These are phyloP conservation scores for Stichodactyla mertensii DNA, from an alignment of 64 coral and sea anemone species.

Conservation along the genomic window DNA sequence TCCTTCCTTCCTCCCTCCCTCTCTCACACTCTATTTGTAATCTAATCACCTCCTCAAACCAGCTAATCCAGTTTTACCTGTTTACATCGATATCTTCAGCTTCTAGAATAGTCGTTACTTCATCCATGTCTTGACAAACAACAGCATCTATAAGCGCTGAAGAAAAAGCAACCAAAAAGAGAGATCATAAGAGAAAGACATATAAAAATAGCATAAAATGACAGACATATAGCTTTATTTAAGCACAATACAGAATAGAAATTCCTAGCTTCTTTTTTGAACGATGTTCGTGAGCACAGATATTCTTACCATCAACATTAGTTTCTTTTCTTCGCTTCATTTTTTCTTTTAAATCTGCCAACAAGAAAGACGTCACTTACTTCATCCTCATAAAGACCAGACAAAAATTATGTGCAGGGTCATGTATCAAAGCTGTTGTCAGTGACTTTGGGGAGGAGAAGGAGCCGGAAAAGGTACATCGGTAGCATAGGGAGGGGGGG, in stretches of 20 bases:
- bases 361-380: not conserved
- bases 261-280: too few species aligned
- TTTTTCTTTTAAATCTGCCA: constrained; percentile 38
- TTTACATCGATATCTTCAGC: constrained; percentile 82
- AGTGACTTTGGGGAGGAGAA: too few species aligned
- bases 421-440: too few species aligned
- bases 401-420: too few species aligned
- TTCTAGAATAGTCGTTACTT: constrained; percentile 72
- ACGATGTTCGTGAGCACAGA: not conserved
- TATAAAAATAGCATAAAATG: not conserved
- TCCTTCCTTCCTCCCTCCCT: not conserved
- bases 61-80: constrained; percentile 33
- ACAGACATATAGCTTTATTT: not conserved
- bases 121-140: constrained; percentile 67
- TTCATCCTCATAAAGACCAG: not conserved
- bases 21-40: not conserved
- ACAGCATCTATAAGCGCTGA: constrained; percentile 81
- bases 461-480: too few species aligned
- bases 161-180: not conserved
- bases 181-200: not conserved
- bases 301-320: constrained; percentile 55
- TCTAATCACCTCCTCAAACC: not conserved
- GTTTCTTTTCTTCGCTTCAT: constrained; percentile 60
- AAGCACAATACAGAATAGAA: too few species aligned
- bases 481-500: too few species aligned